Evolutionary conservation across 2,888 invertebrate species (phyloP).

Genomic region (Ditula angustiorana): DNA sequence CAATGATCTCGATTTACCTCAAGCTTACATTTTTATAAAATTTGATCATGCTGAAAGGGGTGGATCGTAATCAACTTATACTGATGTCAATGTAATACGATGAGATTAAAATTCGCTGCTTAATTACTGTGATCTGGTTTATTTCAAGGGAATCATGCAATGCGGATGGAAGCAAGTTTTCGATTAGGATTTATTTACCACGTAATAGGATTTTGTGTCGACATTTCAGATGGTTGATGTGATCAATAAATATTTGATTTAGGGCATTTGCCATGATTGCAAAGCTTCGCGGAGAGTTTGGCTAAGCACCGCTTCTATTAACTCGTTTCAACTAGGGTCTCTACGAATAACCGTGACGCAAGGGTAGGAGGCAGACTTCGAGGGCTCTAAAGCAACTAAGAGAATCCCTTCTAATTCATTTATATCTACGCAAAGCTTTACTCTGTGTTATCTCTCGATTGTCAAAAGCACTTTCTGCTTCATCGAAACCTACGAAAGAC

Average conservation of each 20-base stretch:
- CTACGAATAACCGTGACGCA: conserved; percentile 60
- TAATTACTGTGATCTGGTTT: conserved; percentile 41
- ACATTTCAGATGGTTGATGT: background rate
- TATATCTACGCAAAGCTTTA: conserved; percentile 77
- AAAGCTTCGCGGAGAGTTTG: conserved; percentile 68
- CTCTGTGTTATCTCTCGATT: conserved; percentile 52
- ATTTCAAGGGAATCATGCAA: conserved; percentile 58
- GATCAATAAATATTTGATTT: conserved; percentile 46
- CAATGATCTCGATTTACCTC: conserved; percentile 52
- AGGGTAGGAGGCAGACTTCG: conserved; percentile 60
- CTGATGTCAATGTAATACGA: conserved; percentile 34
- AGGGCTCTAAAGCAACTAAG: conserved; percentile 72
- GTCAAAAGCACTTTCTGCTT: conserved; percentile 43
- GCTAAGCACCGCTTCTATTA: conserved; percentile 47
- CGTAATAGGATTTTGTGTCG: conserved; percentile 7
- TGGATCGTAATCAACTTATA: conserved; percentile 32
- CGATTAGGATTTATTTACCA: conserved; percentile 18
- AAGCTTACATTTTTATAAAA: conserved; percentile 37
- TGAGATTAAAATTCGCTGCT: conserved; percentile 31
- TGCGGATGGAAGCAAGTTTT: conserved; percentile 49
- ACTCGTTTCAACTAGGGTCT: conserved; percentile 66
- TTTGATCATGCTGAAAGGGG: conserved; percentile 35
- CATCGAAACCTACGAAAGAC: conserved; percentile 37
- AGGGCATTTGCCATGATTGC: conserved; percentile 61
- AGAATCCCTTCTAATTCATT: conserved; percentile 62